These are phyloP conservation scores for Bradypus variegatus DNA, from an alignment of 2,797 vertebrate species.

Conservation along the genomic window DNA sequence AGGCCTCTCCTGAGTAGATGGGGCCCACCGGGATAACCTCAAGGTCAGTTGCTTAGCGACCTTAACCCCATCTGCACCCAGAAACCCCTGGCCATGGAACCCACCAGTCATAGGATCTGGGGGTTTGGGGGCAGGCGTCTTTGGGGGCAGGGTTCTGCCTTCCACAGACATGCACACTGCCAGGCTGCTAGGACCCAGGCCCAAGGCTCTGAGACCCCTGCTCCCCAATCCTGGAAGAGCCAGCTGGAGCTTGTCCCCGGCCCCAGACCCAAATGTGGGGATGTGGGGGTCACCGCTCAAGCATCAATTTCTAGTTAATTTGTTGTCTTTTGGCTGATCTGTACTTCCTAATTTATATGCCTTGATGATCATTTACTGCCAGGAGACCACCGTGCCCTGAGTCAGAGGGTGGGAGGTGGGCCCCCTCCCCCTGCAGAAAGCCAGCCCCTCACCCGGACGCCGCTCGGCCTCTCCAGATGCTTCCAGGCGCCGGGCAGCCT, in stretches of 20 bases:
- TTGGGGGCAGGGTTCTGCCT: background rate
- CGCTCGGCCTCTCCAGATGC: background rate
- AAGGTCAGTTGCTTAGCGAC: background rate
- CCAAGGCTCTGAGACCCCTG: background rate
- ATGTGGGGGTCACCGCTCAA: background rate
- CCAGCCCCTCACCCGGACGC: background rate
- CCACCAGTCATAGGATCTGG: background rate
- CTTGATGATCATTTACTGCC: background rate
- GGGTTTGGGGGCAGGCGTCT: background rate
- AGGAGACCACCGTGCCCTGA: fast-evolving
- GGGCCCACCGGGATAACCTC: background rate
- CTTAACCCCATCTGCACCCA: background rate
- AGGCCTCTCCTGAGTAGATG: too few species aligned
- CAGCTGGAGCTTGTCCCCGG: background rate
- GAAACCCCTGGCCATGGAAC: background rate
- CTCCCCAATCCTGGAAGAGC: background rate
- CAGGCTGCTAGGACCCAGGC: background rate
- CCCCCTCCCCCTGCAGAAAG: background rate
- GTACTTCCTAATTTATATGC: background rate
- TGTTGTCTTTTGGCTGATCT: background rate
- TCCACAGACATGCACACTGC: background rate
- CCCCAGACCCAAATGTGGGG: background rate
- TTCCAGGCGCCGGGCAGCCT: background rate
- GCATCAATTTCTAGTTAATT: background rate
- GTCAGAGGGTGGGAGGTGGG: background rate